These are phyloP conservation scores for Formicarius rufipectus DNA, from an alignment of 2,113 vertebrate genomes.

Conservation along the genomic window DNA sequence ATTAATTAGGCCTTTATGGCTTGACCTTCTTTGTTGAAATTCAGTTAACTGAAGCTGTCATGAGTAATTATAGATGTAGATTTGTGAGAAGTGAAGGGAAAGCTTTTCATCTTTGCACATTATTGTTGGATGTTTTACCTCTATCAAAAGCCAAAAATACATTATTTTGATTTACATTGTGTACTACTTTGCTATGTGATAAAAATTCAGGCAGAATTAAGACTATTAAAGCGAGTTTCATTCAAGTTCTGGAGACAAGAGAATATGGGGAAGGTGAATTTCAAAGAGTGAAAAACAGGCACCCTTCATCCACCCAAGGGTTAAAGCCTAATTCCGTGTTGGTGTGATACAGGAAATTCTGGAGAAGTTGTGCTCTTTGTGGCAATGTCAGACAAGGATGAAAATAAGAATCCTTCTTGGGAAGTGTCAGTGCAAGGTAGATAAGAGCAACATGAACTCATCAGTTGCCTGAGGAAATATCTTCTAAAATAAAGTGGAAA, in stretches of 20 bases:
- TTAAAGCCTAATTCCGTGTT: background rate
- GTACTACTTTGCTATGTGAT: background rate
- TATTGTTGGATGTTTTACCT: background rate
- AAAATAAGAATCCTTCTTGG: background rate
- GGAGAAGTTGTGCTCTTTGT: background rate
- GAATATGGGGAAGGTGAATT: background rate
- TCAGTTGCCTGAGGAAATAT: background rate
- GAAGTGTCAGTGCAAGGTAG: background rate
- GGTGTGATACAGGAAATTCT: background rate
- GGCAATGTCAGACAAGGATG: background rate
- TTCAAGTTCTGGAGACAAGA: background rate
- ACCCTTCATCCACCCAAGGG: background rate
- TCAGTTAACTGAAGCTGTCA: background rate
- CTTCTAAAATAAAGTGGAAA: background rate
- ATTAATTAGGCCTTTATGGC: conserved; percentile 13
- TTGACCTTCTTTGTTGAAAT: conserved; percentile 24
- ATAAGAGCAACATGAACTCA: background rate
- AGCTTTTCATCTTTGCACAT: background rate
- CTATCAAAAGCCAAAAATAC: background rate
- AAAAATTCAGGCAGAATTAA: background rate
- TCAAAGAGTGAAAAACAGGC: background rate
- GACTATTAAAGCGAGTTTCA: background rate
- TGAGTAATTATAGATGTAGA: conserved; percentile 17
- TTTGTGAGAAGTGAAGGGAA: background rate
- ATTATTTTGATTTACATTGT: background rate